A percentile compares a stretch with the other conserved stretches of the same genome.
Evolutionary conservation across 2,888 invertebrate species (phyloP).

Genomic region (Cephus nigrinus): DNA sequence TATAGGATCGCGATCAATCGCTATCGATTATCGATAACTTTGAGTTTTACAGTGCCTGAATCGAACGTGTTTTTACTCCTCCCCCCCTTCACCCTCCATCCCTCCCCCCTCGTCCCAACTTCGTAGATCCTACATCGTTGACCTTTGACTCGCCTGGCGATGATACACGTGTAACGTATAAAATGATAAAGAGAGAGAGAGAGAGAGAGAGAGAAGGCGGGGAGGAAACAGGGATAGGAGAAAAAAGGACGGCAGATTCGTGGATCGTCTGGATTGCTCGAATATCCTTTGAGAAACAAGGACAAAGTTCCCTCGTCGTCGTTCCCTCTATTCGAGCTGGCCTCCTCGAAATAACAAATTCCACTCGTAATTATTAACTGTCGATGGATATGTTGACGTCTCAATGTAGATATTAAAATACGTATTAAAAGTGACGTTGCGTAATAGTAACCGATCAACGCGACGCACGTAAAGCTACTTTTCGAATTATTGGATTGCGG

Average conservation of each 20-base stretch:
- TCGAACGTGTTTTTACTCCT: conserved; percentile 30
- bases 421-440: neutral
- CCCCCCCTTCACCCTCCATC: too few relatives aligned
- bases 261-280: neutral
- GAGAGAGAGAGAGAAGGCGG: neutral
- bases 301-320: neutral
- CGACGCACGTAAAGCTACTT: neutral
- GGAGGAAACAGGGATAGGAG: neutral
- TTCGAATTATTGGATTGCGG: neutral
- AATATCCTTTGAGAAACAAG: neutral
- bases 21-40: neutral
- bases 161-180: neutral
- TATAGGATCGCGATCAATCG: neutral
- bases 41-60: conserved; percentile 45
- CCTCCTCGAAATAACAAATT: conserved; percentile 39
- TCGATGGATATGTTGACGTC: neutral
- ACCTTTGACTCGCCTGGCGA: neutral
- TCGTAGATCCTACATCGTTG: neutral
- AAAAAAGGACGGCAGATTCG: neutral
- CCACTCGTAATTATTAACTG: neutral
- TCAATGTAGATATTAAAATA: neutral
- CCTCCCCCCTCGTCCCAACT: fast-evolving
- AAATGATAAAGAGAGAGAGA: neutral
- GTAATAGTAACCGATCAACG: neutral
- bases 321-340: conserved; percentile 39